Evolutionary conservation across 1,140 invertebrate species (phyloP), one percentile per base, ranked within the genome.

Genomic region (Drosophila lini): DNA sequence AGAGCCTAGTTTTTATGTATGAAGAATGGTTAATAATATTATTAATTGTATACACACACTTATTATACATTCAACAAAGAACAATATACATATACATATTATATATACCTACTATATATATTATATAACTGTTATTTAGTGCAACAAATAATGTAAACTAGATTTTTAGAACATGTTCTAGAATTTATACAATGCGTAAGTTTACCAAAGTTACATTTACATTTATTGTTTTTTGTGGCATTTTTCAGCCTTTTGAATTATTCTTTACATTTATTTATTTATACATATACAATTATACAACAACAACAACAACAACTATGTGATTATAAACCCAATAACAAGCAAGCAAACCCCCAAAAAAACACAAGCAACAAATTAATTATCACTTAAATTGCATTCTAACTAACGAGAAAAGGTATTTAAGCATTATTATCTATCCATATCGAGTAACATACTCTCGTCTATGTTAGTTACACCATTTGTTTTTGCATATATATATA

Each of bases 151-250:
- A 42, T 80, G 70, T 83, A 83, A 79, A 75, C 28, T 82, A 80
- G 63, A 38, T 47, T 59, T 48, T 48, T 57, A 62, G 45, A 74
- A 60, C 25, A 74, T 36, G 74, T 78, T 74, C 65, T 85, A 88
- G 82, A 86, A 86, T 86, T 88, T 85, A 85, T 86, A 88, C 76
- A 79, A 68, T 80, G 84, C 71, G 77, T 89, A 88, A 88, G 84
- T 68, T 68, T 82, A 88, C 83, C 83, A 88, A 88, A 88, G 83
- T 89, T 88, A 88, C 83, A 88, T 74, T 77, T 78, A 78, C 60
- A 38, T 36, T 3, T 25, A 34, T n/a, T 53, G 19, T 53, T 19
- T 53, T 36, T 68, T 74, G 78, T 81, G 57, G 69, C 79, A 78
- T 79, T 81, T 81, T 71, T 62, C 70, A 76, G 59, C 78, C 78